Base-by-base conservation (phyloP, 2,113 vertebrate species). In the Oreotrochilus melanogaster region DNA sequence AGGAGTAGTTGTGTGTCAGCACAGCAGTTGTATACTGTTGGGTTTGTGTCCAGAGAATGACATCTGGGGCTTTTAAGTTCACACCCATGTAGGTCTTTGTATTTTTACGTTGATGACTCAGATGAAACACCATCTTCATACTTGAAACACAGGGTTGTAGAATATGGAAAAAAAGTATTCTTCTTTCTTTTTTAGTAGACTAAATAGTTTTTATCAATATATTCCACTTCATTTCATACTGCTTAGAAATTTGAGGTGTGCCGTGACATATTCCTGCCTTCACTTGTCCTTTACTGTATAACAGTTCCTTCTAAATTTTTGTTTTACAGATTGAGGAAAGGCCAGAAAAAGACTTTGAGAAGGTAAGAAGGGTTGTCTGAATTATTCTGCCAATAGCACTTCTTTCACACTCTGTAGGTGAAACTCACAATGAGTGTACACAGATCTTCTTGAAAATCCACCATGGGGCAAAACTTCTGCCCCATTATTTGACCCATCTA, bases 271-370 rank as follows among this genome's bases (percentile, higher is more conserved):
- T 50, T 61, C 0, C 23, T 69, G n/a, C 37, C 5, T 56, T 87
- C 42, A 10, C 15, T 35, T 71, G 14, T 35, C 51, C 21, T 43
- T 18, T 47, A 2, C 33, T 42, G 7, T 21, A 21, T 19, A 18
- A 33, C 5, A 1, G 25, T 18, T 61, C 11, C 21, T 78, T 78
- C 47, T 66, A 57, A 11, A 33, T 43, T 18, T 14, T 86, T 95
- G 45, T 64, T 57, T 91, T 89, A 39, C 57, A 98, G 98, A 98
- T 98, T 67, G 98, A 98, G 89, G 98, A 98, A 81, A 97, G 97
- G 79, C 94, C 98, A 71, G 98, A 98, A 27, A 98, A 98, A 80
- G 98, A 98, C 72, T 98, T 98, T 6, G 98, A 98, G 64, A 98
- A 98, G 98, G 98, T 98, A 93, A 96, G 97, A 53, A 28, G 10